A percentile compares a stretch with the other conserved stretches of the same genome.
phyloP scores from a whole-genome alignment of 2,797 vertebrate species.

The Zalophus californianus region DNA sequence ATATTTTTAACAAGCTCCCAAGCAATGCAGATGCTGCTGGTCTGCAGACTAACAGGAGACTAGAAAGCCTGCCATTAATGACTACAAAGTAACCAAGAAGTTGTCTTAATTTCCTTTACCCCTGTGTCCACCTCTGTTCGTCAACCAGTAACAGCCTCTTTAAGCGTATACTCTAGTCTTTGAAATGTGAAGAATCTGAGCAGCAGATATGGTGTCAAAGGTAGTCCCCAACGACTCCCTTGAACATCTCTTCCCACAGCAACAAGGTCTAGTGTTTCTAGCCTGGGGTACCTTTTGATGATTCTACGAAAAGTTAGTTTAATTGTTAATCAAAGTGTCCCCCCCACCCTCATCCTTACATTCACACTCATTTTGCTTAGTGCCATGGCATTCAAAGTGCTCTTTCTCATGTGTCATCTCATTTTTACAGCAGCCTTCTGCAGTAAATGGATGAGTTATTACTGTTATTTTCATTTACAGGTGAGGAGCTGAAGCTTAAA shows the following conservation, averaged over 20 bases:
- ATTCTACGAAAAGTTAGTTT: not conserved
- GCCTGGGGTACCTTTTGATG: not conserved
- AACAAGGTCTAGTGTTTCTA: not conserved
- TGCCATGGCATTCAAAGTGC: not conserved
- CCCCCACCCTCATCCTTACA: not conserved
- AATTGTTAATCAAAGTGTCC: not conserved
- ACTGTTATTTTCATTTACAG: not conserved
- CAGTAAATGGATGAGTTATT: not conserved
- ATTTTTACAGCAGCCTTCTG: not conserved
- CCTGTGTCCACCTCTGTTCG: not conserved
- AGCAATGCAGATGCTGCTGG: not conserved
- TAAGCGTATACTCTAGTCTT: not conserved
- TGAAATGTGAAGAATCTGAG: not conserved
- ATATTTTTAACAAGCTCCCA: not conserved
- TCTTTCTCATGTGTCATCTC: not conserved
- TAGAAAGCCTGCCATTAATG: not conserved
- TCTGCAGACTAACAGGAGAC: not conserved
- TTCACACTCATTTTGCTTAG: not conserved
- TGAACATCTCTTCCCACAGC: not conserved
- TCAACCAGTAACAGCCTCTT: not conserved
- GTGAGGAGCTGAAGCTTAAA: not conserved
- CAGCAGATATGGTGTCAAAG: not conserved
- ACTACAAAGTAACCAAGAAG: too few relatives aligned
- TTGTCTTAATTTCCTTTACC: not conserved
- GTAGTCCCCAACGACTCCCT: not conserved